A percentile compares a stretch with the other conserved stretches of the same genome.
Evolutionary conservation across 2,113 vertebrate species (phyloP).

Genomic region (human (Homo sapiens)): DNA sequence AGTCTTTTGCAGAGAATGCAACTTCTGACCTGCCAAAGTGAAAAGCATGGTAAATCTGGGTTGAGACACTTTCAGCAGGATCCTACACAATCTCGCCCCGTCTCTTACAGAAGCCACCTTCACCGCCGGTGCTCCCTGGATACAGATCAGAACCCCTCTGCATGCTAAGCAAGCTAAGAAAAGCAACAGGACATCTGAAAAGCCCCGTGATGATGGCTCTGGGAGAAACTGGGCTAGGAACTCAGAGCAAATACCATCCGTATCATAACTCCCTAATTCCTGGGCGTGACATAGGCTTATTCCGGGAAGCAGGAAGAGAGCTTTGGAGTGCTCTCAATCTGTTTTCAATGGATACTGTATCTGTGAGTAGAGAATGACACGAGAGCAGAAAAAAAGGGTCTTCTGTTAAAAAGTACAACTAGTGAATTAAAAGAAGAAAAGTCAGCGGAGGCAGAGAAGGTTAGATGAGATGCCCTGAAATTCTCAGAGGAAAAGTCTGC

Average conservation of each 20-base stretch:
- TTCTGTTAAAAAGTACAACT: neutral
- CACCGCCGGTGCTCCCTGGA: rapidly evolving
- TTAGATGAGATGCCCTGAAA: neutral
- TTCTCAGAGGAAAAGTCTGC: neutral
- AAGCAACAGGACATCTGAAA: neutral
- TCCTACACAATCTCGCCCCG: neutral
- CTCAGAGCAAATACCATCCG: neutral
- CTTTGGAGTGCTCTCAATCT: too few species aligned
- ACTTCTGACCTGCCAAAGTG: neutral
- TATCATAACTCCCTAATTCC: too few species aligned
- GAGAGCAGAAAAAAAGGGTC: neutral
- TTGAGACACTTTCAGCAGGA: neutral
- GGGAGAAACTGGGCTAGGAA: neutral
- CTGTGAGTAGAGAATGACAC: neutral
- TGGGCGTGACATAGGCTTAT: neutral
- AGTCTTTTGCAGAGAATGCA: rapidly evolving
- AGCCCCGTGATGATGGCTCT: too few species aligned
- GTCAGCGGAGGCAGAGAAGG: too few species aligned
- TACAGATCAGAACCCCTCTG: neutral
- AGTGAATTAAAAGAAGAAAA: neutral
- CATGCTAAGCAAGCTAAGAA: neutral
- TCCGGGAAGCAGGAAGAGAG: neutral
- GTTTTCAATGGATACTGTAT: too few species aligned
- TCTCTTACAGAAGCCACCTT: neutral
- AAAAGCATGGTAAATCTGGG: neutral